Evolutionary conservation across 2,797 vertebrate genomes (phyloP), one percentile per base, ranked within the genome.

Genomic region (Chanos chanos): DNA sequence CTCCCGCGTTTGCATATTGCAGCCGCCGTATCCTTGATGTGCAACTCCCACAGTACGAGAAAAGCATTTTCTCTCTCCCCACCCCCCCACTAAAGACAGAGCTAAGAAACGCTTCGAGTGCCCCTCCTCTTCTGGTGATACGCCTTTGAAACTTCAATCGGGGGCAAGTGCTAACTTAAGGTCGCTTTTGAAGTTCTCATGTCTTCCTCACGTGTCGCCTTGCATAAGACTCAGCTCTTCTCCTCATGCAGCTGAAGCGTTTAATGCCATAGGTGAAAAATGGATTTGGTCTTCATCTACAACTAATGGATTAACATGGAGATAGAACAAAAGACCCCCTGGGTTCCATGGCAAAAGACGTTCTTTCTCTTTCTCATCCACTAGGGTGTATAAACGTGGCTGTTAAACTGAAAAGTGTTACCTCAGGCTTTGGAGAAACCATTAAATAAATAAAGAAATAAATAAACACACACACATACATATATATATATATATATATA

Each of bases 1-100:
- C 78, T 84, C 73, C 79, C 69, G 70, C 77, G 69, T 77, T 78
- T 62, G 76, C 77, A 82, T 67, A 80, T 80, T 37, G 45, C 39
- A 33, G 66, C 64, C 43, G 34, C 68, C 56, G 30, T 51, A 69
- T 52, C 67, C 65, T 61, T 70, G 52, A 72, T 70, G 68, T 66
- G 61, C 62, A 60, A 69, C 55, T 66, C 60, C 52, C 18, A 53
- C 63, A 51, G 50, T 44, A 43, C 30, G 24, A 54, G 18, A 49
- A 16, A 68, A 73, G 63, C 71, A 71, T 65, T 37, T 57, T 69
- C 69, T 80, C 66, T 75, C 64, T 12, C 55, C 62, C 72, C 74
- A 64, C 69, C 72, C 74, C 24, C 41, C 19, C 33, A 44, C 43
- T 40, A 25, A 61, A 64, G 48, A 51, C 41, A 21, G 31, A 40